Evolutionary conservation across 2,113 vertebrate genomes (phyloP).

Genomic region (Hippopotamus amphibius): DNA sequence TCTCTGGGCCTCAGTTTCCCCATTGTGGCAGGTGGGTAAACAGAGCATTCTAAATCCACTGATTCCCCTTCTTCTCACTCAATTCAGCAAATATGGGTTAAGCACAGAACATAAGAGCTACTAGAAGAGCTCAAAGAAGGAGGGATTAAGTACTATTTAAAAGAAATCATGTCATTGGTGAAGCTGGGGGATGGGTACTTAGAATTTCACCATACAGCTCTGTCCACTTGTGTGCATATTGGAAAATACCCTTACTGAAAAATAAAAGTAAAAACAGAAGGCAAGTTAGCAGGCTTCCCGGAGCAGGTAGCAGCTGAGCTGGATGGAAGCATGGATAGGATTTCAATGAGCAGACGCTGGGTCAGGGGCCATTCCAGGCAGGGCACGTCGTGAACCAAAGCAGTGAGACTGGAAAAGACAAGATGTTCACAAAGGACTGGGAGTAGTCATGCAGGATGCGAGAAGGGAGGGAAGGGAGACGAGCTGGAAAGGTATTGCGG

Average conservation of each 20-base stretch:
- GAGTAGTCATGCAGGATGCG: background rate
- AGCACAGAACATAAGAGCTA: background rate
- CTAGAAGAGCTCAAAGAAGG: background rate
- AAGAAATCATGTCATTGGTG: background rate
- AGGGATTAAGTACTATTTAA: background rate
- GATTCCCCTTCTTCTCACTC: background rate
- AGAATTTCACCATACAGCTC: background rate
- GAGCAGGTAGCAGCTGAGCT: background rate
- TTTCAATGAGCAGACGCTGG: constrained; percentile 45
- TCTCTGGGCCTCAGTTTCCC: constrained; percentile 16
- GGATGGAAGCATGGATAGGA: background rate
- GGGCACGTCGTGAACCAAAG: constrained; percentile 37
- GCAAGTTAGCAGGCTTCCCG: background rate
- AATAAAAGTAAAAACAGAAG: background rate
- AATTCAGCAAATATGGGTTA: background rate
- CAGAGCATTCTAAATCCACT: background rate
- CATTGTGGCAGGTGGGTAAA: background rate
- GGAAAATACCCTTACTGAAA: background rate
- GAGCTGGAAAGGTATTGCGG: constrained; percentile 32
- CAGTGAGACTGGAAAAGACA: constrained; percentile 44
- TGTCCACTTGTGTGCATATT: background rate
- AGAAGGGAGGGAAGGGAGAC: background rate
- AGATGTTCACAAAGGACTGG: background rate
- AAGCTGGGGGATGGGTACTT: background rate
- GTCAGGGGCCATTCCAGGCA: constrained; percentile 37